Evolutionary conservation across 2,888 invertebrate genomes (phyloP), one percentile per base, ranked within the genome.

Genomic region (Euphydryas editha): DNA sequence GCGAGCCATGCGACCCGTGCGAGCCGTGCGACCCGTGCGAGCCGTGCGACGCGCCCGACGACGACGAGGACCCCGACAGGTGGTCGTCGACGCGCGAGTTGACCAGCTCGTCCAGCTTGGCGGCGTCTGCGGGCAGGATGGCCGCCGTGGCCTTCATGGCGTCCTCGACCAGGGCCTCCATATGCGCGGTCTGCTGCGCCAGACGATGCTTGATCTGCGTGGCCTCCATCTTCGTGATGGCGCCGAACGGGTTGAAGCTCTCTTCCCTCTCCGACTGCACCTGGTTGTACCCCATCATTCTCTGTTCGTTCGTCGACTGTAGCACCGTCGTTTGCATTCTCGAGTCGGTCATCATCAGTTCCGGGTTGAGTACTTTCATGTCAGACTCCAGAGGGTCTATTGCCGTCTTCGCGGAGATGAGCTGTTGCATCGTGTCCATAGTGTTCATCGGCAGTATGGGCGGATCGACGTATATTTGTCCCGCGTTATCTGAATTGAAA

Each of bases 41-140:
- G 65, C 91, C 75, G 69, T 81, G 62, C 70, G 93, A 67, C n/a
- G n/a, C n/a, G n/a, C n/a, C n/a, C 76, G 81, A 88, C 72, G 80
- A 87, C 76, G 66, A 80, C 68, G 77, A 85, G 2, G 84, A 67
- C 62, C 88, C 92, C 0, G 87, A 82, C 39, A 90, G 79, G 69
- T 89, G 81, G 80, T 89, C 90, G 59, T 89, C 90, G 4, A 85
- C 90, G 1, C 89, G 75, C 4, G 89, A 86, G 78, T 90, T 90
- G 42, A 95, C 95, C 65, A 95, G 88, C 71, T 94, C 94, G 80
- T 95, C 94, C 2, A 95, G 84, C 76, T 93, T 94, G 75, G 82
- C 88, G 81, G 79, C 93, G 77, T 88, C 87, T 2, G 85, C 81
- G 13, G 91, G 88, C 65, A 93, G 81, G 60, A 91, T 91, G 65